Evolutionary conservation across 2,797 vertebrate species (phyloP).

Genomic region (Vireo griseus): DNA sequence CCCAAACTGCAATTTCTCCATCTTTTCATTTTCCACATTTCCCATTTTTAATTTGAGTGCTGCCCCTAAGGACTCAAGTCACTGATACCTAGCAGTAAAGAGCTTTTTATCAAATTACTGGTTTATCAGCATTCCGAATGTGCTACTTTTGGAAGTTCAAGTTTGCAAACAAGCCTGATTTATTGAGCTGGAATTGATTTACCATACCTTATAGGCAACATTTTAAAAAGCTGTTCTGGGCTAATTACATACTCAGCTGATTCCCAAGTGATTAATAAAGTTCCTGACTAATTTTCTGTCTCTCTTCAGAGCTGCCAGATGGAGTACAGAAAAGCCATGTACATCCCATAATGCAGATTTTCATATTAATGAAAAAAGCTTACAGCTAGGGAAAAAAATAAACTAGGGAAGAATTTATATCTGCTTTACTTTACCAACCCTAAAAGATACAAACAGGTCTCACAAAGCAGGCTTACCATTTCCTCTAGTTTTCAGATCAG

Average conservation of each 20-base stretch:
- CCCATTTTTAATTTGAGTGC: not conserved
- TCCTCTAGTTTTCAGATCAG: not conserved
- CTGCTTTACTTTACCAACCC: not conserved
- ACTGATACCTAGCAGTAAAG: not conserved
- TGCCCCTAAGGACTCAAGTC: not conserved
- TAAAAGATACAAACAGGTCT: not conserved
- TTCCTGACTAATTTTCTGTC: slow-evolving; percentile 30
- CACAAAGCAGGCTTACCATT: not conserved
- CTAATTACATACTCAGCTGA: slow-evolving; percentile 41
- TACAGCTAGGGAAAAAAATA: not conserved
- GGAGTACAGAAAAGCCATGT: slow-evolving; percentile 4
- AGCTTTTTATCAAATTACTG: not conserved
- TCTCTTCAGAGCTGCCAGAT: slow-evolving; percentile 46
- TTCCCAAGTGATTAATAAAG: slow-evolving; percentile 52
- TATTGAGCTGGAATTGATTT: slow-evolving; percentile 9
- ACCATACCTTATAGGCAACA: not conserved
- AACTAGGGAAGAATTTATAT: not conserved
- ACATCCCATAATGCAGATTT: slow-evolving; percentile 4
- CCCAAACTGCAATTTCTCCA: not conserved
- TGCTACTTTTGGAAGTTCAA: not conserved
- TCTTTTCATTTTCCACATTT: not conserved
- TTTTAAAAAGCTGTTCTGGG: slow-evolving; percentile 26
- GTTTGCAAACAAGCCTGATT: slow-evolving; percentile 22
- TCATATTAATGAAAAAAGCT: not conserved
- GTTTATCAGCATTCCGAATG: not conserved